Conservation (phyloP, 1,140 invertebrate genomes). For the Sinonovacula constricta region DNA sequence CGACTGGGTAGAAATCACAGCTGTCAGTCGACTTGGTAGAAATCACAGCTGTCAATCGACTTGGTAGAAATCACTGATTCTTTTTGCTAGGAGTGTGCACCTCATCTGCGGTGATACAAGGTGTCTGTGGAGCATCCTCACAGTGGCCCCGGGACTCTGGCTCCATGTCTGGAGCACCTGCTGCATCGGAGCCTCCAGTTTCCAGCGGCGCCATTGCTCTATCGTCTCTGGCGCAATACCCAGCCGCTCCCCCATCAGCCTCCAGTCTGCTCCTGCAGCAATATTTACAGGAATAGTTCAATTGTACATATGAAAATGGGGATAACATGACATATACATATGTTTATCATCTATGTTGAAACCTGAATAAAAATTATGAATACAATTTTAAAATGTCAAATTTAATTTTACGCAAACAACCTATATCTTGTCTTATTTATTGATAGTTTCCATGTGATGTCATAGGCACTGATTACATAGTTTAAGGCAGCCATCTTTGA, state of each 20-base stretch:
- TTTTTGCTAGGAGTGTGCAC: slow-evolving; percentile 71
- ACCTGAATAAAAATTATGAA: too few species aligned
- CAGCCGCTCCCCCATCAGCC: slow-evolving; percentile 73
- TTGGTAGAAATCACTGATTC: slow-evolving; percentile 76
- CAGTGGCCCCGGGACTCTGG: slow-evolving; percentile 71
- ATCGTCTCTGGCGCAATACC: slow-evolving; percentile 71
- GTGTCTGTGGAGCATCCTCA: slow-evolving; percentile 76
- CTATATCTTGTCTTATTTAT: too few species aligned
- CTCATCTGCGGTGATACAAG: slow-evolving; percentile 75
- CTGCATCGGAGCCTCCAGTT: slow-evolving; percentile 72
- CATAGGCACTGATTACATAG: too few species aligned
- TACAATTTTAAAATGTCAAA: too few species aligned
- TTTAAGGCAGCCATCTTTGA: too few species aligned
- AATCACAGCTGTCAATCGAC: slow-evolving; percentile 75
- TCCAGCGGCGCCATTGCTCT: slow-evolving; percentile 72
- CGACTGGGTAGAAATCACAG: too few species aligned
- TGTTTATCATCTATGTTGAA: too few species aligned
- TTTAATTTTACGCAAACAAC: too few species aligned
- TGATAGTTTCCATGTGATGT: too few species aligned
- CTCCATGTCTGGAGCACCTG: slow-evolving; percentile 74
- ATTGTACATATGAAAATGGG: not conserved
- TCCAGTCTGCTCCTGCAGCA: slow-evolving; percentile 74
- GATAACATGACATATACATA: too few species aligned
- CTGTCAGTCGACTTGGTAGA: too few species aligned
- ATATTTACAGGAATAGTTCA: not conserved